Conservation (phyloP, 1,140 invertebrate species). For the Carcinoscorpius rotundicauda region DNA sequence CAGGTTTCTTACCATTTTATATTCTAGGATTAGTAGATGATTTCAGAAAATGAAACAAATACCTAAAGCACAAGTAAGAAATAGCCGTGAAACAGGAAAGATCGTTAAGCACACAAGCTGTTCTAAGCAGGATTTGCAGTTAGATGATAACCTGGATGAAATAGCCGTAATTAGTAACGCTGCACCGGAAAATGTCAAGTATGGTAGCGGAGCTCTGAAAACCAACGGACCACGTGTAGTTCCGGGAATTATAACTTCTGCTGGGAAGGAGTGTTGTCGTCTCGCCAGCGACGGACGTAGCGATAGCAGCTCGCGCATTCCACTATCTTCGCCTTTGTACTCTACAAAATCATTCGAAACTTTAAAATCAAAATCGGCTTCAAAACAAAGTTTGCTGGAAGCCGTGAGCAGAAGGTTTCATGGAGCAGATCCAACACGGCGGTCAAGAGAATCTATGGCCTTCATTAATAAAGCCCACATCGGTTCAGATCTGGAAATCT, state of each 20-base stretch:
- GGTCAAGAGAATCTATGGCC: constrained; percentile 34
- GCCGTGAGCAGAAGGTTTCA: constrained; percentile 52
- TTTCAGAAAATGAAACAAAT: no score
- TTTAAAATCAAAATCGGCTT: constrained; percentile 37
- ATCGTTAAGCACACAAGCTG: constrained; percentile 39
- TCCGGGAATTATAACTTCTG: constrained; percentile 45
- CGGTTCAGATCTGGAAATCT: constrained; percentile 37
- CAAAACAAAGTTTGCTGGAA: constrained; percentile 47
- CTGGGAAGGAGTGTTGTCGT: constrained; percentile 22
- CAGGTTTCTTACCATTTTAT: no score
- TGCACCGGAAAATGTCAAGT: constrained; percentile 42
- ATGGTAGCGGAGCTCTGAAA: constrained; percentile 37
- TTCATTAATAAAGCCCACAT: constrained; percentile 30
- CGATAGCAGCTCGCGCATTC: constrained; percentile 14
- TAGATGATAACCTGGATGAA: constrained; percentile 45
- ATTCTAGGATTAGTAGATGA: no score
- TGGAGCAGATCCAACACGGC: constrained; percentile 27
- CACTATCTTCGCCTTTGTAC: constrained; percentile 16
- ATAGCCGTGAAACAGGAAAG: constrained; percentile 21
- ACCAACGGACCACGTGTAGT: constrained; percentile 52
- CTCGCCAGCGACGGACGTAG: constrained; percentile 9
- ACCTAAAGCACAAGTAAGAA: no score
- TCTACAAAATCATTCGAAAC: constrained; percentile 17
- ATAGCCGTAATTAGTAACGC: constrained; percentile 53
- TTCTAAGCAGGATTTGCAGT: constrained; percentile 26